Evolutionary conservation across 2,888 invertebrate genomes (phyloP).

Genomic region (Coelopa pilipes): DNA sequence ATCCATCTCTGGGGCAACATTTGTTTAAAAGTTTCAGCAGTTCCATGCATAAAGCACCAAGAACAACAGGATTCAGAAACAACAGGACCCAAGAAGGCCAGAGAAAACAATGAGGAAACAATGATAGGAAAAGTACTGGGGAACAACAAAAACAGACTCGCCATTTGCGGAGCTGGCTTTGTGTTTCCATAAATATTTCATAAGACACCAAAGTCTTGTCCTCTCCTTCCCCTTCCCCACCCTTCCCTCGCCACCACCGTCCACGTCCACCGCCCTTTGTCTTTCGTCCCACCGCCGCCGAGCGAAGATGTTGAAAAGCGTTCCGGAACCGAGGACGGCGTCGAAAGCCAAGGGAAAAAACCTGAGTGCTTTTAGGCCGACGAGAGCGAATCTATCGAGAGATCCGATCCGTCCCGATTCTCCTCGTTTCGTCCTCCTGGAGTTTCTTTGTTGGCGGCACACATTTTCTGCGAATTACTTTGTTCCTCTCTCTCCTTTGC

Average conservation of each 20-base stretch:
- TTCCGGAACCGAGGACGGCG: not conserved
- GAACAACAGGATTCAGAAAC: not conserved
- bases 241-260: no score
- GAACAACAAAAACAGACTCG: constrained; percentile 55
- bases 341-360: not conserved
- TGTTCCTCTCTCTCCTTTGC: no score
- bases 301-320: no score
- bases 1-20: constrained; percentile 25
- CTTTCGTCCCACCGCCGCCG: no score
- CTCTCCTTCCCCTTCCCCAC: not conserved
- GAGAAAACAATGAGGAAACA: no score
- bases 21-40: constrained; percentile 27
- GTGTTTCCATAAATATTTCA: constrained; percentile 33
- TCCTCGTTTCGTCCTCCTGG: no score
- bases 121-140: constrained; percentile 44
- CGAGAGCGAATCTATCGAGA: not conserved
- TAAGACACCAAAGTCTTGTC: constrained; percentile 28
- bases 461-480: no score
- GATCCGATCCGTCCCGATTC: not conserved
- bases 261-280: no score
- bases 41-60: constrained; percentile 18
- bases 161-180: constrained; percentile 39
- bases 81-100: not conserved
- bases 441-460: no score
- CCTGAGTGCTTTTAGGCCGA: no score